Base-by-base conservation (phyloP, 2,113 vertebrate species). In the Bostrychus sinensis region DNA sequence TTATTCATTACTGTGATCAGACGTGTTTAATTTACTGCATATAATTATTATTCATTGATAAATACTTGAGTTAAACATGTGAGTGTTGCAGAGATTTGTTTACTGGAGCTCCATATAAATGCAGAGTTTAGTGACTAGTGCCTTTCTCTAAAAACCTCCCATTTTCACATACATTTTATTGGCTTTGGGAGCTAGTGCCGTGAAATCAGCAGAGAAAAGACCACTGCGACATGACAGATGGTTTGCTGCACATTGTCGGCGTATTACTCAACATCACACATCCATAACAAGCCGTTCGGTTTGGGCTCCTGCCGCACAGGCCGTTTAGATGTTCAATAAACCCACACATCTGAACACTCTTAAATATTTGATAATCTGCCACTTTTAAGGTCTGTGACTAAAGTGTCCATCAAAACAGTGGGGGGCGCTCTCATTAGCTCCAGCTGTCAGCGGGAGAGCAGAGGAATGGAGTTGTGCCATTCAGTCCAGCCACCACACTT, bases 341-440 rank as follows among this genome's bases (percentile, higher is more conserved):
- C 28, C 60, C 42, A 57, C 55, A 61, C 14, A 53, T 64, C 34
- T 60, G 60, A 57, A 0, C 63, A 64, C 19, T 64, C 54, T 64
- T 55, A 63, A 62, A 45, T 37, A 62, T 55, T 25, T 19, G 42
- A 53, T 48, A 59, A 54, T 59, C 38, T 23, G 46, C 9, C 51
- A 58, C 53, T 66, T 63, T 62, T 11, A 22, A 56, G 50, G 45
- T 63, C 41, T 63, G 34, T 23, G 4, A 17, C 55, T 51, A 20
- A 59, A 13, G 34, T 59, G 56, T 41, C 62, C 43, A 53, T 61
- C 56, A 54, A 0, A 34, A 61, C 73, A 46, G 55, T 42, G 32
- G 56, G 56, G 46, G 30, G 7, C 22, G 48, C 59, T 41, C 56
- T 54, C 1, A 36, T 34, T 45, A 69, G 61, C n/a, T 16, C 16